Conservation (phyloP, 2,888 invertebrate genomes). For the Eledone cirrhosa region DNA sequence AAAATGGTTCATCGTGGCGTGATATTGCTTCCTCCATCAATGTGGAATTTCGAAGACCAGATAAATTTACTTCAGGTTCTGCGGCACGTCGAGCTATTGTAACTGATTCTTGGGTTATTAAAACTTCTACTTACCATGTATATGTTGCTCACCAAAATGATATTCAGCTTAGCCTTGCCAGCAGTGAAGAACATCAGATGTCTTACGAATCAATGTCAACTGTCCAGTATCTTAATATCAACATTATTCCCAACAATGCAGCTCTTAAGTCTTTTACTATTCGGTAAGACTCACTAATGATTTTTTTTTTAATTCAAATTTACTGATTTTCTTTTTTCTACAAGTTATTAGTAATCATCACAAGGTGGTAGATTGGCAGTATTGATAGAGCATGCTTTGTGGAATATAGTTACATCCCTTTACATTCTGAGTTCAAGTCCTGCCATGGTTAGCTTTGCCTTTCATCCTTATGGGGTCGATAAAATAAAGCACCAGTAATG, state of each 20-base stretch:
- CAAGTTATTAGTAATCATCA: no score
- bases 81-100: constrained; percentile 62
- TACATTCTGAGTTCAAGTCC: no score
- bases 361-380: no score
- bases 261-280: constrained; percentile 58
- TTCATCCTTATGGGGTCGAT: no score
- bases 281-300: constrained; percentile 69
- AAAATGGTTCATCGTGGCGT: constrained; percentile 71
- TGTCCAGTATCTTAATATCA: constrained; percentile 84
- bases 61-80: constrained; percentile 66
- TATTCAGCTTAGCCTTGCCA: constrained; percentile 78
- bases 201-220: constrained; percentile 75
- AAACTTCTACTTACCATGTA: constrained; percentile 79
- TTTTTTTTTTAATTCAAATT: no score
- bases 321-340: no score
- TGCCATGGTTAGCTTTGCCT: no score
- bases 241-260: constrained; percentile 69
- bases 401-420: no score
- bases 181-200: constrained; percentile 71
- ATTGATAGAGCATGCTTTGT: no score
- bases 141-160: constrained; percentile 81
- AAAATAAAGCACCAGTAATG: no score
- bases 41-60: constrained; percentile 75
- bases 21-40: constrained; percentile 78
- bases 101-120: constrained; percentile 89